Conservation (phyloP, 2,113 vertebrate species). For the Chlamydotis undulata region DNA sequence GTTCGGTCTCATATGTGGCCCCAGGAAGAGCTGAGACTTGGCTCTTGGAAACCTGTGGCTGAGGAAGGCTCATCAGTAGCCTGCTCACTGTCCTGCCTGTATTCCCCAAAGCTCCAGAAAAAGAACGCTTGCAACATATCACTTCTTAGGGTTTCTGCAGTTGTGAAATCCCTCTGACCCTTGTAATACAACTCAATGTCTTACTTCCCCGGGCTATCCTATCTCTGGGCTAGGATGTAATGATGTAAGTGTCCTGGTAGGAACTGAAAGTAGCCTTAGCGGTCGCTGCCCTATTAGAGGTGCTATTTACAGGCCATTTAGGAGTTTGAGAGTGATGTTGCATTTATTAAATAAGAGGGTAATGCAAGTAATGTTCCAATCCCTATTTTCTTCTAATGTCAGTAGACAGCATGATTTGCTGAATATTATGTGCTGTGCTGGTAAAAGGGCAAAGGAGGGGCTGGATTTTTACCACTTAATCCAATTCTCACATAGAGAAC, state of each 20-base stretch:
- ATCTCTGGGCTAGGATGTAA: background rate
- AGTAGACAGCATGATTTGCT: background rate
- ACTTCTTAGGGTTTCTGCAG: background rate
- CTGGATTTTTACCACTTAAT: background rate
- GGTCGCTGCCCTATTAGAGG: background rate
- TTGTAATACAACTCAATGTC: accelerated
- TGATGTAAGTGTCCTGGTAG: background rate
- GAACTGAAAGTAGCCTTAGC: background rate
- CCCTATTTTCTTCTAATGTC: background rate
- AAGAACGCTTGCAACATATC: background rate
- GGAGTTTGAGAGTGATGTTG: background rate
- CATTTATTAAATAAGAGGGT: background rate
- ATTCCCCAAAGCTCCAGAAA: background rate
- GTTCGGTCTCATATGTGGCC: background rate
- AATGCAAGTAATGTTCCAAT: background rate
- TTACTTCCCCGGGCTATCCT: background rate
- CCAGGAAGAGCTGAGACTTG: background rate
- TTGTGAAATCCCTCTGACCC: background rate
- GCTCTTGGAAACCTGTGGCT: background rate
- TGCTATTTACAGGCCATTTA: background rate
- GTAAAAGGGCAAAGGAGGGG: background rate
- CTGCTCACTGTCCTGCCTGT: background rate
- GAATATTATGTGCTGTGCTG: background rate
- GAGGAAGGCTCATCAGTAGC: background rate
- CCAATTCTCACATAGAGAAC: background rate